Percentiles rank a stretch among this genome's conserved stretches.
phyloP scores from a whole-genome alignment of 2,888 invertebrate species.

The Pemphredon lugubris region DNA sequence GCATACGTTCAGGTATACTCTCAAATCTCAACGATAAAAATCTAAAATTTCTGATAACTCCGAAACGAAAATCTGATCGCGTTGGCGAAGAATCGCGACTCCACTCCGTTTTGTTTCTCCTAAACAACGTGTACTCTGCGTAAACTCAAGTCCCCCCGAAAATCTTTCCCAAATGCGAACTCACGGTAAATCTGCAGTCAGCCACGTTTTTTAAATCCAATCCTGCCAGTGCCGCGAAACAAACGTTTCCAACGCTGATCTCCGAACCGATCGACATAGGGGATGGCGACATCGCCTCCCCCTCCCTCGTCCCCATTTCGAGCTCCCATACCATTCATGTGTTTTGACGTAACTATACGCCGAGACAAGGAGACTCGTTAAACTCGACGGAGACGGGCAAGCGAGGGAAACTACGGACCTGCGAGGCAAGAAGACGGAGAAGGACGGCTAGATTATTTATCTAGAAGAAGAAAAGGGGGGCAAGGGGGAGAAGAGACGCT shows the following conservation, averaged over 20 bases:
- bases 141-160: too few species aligned
- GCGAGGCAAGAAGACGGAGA: neutral
- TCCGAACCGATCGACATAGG: constrained; percentile 25
- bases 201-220: neutral
- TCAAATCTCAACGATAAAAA: too few species aligned
- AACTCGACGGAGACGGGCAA: too few species aligned
- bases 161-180: too few species aligned
- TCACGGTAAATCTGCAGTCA: too few species aligned
- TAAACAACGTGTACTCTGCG: too few species aligned
- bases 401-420: too few species aligned
- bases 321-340: constrained; percentile 50
- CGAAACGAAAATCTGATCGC: too few species aligned
- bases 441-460: neutral
- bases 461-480: neutral
- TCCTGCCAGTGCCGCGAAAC: neutral
- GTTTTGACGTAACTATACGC: constrained; percentile 45
- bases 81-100: too few species aligned
- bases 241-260: neutral
- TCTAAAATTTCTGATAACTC: too few species aligned
- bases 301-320: constrained; percentile 48
- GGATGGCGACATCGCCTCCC: constrained; percentile 29
- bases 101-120: too few species aligned
- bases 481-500: neutral
- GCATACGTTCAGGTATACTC: too few species aligned
- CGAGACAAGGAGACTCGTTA: constrained; percentile 24